Conservation (phyloP, 2,888 invertebrate species). For the Atrina japonica region DNA sequence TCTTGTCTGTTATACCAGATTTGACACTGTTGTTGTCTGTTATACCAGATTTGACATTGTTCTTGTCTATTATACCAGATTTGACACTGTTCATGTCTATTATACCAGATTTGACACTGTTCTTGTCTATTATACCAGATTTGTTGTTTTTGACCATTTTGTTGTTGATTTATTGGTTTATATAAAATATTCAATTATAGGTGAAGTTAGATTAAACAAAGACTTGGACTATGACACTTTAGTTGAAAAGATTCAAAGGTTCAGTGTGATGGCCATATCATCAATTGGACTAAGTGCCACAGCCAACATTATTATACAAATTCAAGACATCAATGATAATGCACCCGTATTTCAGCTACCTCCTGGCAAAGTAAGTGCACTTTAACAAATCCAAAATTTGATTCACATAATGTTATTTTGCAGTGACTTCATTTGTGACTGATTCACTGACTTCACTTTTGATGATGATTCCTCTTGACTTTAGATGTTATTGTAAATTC, state of each 20-base stretch:
- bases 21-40: neutral
- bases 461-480: neutral
- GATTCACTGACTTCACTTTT: no score
- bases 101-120: no score
- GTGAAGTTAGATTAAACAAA: conserved; percentile 91
- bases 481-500: no score
- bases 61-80: neutral
- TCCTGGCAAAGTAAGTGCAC: conserved; percentile 29
- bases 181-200: no score
- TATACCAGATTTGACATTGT: neutral
- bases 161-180: no score
- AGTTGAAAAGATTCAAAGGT: conserved; percentile 19
- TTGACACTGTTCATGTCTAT: no score
- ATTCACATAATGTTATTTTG: neutral
- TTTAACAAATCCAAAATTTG: neutral
- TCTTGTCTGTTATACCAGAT: no score
- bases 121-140: no score
- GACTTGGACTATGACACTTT: conserved; percentile 85
- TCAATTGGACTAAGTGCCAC: conserved; percentile 42
- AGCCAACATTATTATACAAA: conserved; percentile 65
- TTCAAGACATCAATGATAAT: conserved; percentile 70
- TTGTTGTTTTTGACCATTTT: no score
- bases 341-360: conserved; percentile 55
- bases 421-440: no score
- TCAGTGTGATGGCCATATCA: conserved; percentile 36